These are phyloP conservation scores for Kryptopterus vitreolus DNA, from an alignment of 2,797 vertebrate genomes.

Conservation along the genomic window DNA sequence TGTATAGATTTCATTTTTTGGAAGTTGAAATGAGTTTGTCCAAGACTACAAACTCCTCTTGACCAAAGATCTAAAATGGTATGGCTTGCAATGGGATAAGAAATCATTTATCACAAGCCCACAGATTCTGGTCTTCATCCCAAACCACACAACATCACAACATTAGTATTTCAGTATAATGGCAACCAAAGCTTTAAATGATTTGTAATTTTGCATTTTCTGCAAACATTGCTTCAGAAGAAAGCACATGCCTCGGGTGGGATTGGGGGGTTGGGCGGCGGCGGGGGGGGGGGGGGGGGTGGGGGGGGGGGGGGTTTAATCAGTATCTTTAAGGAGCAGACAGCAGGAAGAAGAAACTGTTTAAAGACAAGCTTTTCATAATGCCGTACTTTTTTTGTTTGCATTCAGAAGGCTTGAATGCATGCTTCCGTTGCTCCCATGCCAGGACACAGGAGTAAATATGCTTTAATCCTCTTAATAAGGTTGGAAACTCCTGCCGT, in stretches of 20 bases:
- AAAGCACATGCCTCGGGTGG: too few relatives aligned
- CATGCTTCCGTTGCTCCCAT: constrained; percentile 21
- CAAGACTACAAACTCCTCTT: not conserved
- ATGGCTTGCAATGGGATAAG: not conserved
- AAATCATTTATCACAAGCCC: not conserved
- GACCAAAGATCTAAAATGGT: not conserved
- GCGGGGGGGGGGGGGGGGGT: not conserved
- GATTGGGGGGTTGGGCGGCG: too few relatives aligned
- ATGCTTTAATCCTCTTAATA: constrained; percentile 57
- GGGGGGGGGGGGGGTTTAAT: not conserved
- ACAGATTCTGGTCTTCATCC: not conserved
- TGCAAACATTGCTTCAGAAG: not conserved
- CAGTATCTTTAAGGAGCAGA: constrained; percentile 21
- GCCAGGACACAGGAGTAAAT: constrained; percentile 40
- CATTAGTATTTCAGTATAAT: constrained; percentile 3
- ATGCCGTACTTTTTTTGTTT: constrained; percentile 36
- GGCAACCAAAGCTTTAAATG: not conserved
- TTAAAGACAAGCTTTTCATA: constrained; percentile 31
- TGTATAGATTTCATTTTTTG: not conserved
- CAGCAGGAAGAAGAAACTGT: constrained; percentile 33
- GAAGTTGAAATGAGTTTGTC: not conserved
- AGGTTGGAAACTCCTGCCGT: constrained; percentile 54
- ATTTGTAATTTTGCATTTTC: not conserved
- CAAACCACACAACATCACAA: not conserved
- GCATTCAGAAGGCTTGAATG: constrained; percentile 25